Conservation (phyloP, 2,888 invertebrate species). For the Monochamus alternatus region DNA sequence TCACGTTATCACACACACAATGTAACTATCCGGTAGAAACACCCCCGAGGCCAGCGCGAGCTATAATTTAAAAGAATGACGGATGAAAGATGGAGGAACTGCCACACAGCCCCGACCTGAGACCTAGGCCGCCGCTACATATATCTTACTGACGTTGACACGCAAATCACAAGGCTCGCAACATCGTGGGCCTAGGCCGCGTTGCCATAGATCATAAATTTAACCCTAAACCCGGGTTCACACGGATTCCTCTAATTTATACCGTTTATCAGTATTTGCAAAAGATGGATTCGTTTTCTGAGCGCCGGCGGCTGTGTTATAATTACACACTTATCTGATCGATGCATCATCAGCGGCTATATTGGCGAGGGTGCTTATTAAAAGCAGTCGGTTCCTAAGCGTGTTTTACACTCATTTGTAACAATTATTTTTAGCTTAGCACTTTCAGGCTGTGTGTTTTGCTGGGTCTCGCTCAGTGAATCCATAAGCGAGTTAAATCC, state of each 20-base stretch:
- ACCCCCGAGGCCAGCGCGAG: constrained; percentile 55
- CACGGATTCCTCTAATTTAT: constrained; percentile 49
- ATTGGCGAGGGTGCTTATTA: constrained; percentile 67
- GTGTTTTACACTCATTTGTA: constrained; percentile 68
- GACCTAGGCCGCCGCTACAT: constrained; percentile 48
- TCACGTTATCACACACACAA: constrained; percentile 43
- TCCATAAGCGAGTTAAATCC: constrained; percentile 2
- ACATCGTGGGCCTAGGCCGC: constrained; percentile 42
- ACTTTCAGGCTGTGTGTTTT: constrained; percentile 35
- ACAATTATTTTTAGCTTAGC: constrained; percentile 70
- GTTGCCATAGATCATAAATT: constrained; percentile 43
- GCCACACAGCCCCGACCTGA: constrained; percentile 29
- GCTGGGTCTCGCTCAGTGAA: constrained; percentile 7
- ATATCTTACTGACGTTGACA: constrained; percentile 64
- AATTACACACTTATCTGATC: constrained; percentile 64
- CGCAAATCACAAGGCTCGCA: constrained; percentile 61
- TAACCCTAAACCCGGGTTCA: constrained; percentile 44
- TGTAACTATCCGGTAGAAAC: constrained; percentile 61
- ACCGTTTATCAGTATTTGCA: constrained; percentile 52
- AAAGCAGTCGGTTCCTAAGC: constrained; percentile 59
- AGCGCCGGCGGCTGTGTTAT: constrained; percentile 55
- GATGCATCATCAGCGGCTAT: constrained; percentile 61
- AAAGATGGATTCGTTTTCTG: constrained; percentile 49
- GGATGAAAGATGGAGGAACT: constrained; percentile 43
- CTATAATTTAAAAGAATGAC: constrained; percentile 60